A percentile compares a stretch with the other conserved stretches of the same genome.
These are phyloP conservation scores for Dermatemys mawii DNA, from an alignment of 2,113 vertebrate species.

Conservation along the genomic window DNA sequence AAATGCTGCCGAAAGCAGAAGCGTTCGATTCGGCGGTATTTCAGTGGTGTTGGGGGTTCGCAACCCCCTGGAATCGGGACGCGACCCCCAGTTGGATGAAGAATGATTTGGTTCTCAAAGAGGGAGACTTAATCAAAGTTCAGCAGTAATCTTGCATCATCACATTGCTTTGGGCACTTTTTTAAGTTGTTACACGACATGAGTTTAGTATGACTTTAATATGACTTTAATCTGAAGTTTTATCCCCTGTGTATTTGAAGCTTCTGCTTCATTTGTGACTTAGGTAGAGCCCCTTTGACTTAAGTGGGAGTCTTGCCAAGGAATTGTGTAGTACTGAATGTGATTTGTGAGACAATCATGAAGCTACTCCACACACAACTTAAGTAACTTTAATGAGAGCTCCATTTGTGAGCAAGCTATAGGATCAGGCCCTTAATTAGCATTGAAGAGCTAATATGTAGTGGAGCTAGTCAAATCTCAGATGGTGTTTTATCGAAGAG, in stretches of 20 bases:
- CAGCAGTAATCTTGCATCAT: neutral
- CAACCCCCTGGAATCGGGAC: too few relatives aligned
- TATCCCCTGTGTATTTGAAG: neutral
- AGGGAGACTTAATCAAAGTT: neutral
- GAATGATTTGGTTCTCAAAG: too few relatives aligned
- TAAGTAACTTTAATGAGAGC: neutral
- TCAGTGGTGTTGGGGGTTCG: too few relatives aligned
- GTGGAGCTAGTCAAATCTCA: neutral
- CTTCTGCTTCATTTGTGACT: neutral
- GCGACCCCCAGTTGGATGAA: too few relatives aligned
- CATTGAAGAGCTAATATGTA: neutral
- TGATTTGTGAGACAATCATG: neutral
- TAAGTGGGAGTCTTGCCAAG: neutral
- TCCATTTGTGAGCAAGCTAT: neutral
- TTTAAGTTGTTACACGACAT: neutral
- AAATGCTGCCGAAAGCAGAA: too few relatives aligned
- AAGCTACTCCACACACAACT: neutral
- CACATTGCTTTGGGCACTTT: neutral
- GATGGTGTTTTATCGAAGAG: neutral
- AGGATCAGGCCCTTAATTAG: rapidly evolving
- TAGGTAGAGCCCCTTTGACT: neutral
- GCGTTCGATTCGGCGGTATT: too few relatives aligned
- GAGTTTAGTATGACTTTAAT: neutral
- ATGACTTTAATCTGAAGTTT: neutral
- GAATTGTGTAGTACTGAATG: neutral